Conservation (phyloP, 2,797 vertebrate genomes). For the Tamandua tetradactyla region DNA sequence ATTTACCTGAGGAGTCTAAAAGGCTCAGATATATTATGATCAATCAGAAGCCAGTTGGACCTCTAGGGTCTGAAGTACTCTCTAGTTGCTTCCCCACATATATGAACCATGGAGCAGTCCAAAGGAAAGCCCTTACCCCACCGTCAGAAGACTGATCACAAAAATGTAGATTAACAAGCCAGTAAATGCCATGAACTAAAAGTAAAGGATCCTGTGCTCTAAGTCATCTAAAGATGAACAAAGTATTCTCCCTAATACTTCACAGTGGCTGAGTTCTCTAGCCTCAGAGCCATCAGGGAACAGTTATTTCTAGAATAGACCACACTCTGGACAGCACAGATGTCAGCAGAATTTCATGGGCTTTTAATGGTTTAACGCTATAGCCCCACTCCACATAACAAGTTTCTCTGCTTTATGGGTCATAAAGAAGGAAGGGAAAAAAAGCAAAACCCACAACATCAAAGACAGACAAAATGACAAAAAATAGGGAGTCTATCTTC, state of each 20-base stretch:
- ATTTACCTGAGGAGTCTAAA: not conserved
- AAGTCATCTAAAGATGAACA: not conserved
- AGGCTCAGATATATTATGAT: not conserved
- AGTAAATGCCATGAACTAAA: not conserved
- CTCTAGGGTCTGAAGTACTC: not conserved
- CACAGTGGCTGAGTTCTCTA: not conserved
- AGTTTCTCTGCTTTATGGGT: not conserved
- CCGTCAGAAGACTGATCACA: not conserved
- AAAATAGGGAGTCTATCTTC: not conserved
- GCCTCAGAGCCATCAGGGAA: not conserved
- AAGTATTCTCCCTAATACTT: not conserved
- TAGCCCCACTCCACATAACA: not conserved
- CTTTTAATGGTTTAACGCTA: not conserved
- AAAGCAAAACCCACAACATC: not conserved
- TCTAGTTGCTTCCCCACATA: not conserved
- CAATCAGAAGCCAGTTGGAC: not conserved
- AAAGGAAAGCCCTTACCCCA: not conserved
- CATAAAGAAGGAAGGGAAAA: not conserved
- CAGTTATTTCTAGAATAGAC: constrained; percentile 16
- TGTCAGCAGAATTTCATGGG: not conserved
- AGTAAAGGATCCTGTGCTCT: not conserved
- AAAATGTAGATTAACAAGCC: not conserved
- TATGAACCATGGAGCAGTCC: not conserved
- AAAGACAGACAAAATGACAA: not conserved
- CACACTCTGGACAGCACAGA: not conserved